Evolutionary conservation across 1,140 invertebrate species (phyloP).

Genomic region (Nomia melanderi): DNA sequence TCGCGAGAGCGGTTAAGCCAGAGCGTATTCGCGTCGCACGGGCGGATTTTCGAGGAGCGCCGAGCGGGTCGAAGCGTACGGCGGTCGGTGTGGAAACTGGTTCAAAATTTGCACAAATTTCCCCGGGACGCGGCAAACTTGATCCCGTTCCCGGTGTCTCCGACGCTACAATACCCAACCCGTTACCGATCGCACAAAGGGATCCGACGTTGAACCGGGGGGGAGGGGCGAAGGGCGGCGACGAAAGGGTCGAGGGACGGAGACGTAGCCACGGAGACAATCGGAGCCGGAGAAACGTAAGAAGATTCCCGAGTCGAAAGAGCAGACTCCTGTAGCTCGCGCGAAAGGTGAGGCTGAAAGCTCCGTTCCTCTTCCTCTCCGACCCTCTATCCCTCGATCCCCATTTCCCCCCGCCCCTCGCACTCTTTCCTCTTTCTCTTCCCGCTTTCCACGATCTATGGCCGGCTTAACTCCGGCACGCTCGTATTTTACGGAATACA

Average conservation of each 20-base stretch:
- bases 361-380: not conserved
- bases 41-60: no score
- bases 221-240: slow-evolving; percentile 10
- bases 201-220: slow-evolving; percentile 40
- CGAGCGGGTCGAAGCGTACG: no score
- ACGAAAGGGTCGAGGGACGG: slow-evolving; percentile 20
- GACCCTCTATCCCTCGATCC: no score
- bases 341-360: slow-evolving; percentile 55
- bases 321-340: slow-evolving; percentile 65
- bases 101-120: slow-evolving; percentile 6
- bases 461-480: slow-evolving; percentile 67
- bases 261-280: slow-evolving; percentile 44
- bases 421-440: slow-evolving; percentile 55
- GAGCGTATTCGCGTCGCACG: no score
- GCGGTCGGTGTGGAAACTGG: no score
- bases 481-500: slow-evolving; percentile 67
- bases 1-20: no score
- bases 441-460: slow-evolving; percentile 68
- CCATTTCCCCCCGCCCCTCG: not conserved
- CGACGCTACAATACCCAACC: not conserved
- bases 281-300: slow-evolving; percentile 59
- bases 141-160: slow-evolving; percentile 18
- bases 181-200: slow-evolving; percentile 48
- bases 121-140: slow-evolving; percentile 19
- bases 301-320: slow-evolving; percentile 68